These are phyloP conservation scores for Delphinapterus leucas DNA, from an alignment of 2,113 vertebrate species.

Conservation along the genomic window DNA sequence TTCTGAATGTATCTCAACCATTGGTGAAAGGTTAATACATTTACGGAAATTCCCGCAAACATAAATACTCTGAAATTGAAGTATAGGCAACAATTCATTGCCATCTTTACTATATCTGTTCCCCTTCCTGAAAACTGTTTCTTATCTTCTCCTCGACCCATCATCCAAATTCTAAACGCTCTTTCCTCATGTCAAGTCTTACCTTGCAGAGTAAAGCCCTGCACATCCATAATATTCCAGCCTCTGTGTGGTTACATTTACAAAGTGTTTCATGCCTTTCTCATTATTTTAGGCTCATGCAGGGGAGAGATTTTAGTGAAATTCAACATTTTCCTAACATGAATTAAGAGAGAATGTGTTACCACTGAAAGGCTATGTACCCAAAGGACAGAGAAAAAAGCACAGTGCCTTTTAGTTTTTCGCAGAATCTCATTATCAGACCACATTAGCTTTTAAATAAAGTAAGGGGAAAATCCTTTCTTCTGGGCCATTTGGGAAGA, in stretches of 20 bases:
- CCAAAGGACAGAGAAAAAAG: not conserved
- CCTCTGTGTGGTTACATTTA: not conserved
- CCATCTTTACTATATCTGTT: not conserved
- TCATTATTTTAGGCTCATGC: not conserved
- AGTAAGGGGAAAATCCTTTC: not conserved
- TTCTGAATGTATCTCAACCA: not conserved
- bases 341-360: not conserved
- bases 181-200: not conserved
- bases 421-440: not conserved
- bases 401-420: not conserved
- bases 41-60: not conserved
- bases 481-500: not conserved
- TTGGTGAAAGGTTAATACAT: not conserved
- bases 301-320: not conserved
- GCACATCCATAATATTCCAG: not conserved
- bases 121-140: not conserved
- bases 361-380: not conserved
- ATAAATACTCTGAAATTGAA: not conserved
- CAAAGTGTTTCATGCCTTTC: not conserved
- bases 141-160: not conserved
- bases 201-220: not conserved
- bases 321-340: not conserved
- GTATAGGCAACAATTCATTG: not conserved
- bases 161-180: not conserved
- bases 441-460: not conserved